Evolutionary conservation across 2,888 invertebrate genomes (phyloP).

Genomic region (Suillia variegata): DNA sequence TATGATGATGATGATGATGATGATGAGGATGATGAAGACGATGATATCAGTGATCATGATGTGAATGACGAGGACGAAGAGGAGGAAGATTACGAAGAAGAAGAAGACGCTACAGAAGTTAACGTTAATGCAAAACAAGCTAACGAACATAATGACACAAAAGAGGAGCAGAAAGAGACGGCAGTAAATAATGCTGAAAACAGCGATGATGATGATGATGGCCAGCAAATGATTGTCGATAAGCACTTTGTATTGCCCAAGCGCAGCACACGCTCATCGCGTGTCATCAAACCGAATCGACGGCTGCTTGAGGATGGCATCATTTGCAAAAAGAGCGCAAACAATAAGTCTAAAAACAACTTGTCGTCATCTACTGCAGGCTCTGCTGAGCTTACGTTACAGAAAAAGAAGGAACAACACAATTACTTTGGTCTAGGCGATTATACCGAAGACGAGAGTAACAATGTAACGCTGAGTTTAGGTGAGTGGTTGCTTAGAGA

Average conservation of each 20-base stretch:
- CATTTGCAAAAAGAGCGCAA: constrained; percentile 42
- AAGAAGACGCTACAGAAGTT: background rate
- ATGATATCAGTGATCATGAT: background rate
- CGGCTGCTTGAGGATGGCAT: constrained; percentile 76
- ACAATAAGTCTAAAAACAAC: constrained; percentile 4
- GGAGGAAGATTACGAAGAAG: background rate
- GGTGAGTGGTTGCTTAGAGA: background rate
- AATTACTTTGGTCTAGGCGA: constrained; percentile 49
- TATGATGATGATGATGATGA: constrained; percentile 34
- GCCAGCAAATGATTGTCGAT: constrained; percentile 47
- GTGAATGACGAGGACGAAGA: constrained; percentile 5
- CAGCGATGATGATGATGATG: constrained; percentile 32
- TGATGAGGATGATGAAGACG: constrained; percentile 20
- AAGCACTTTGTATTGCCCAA: constrained; percentile 75
- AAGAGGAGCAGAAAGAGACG: background rate
- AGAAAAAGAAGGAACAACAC: constrained; percentile 33
- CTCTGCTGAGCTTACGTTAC: constrained; percentile 1
- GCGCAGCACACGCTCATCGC: constrained; percentile 82
- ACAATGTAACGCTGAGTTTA: background rate
- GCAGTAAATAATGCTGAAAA: constrained; percentile 2
- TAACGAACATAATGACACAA: background rate
- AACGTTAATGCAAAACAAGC: background rate
- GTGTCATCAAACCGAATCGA: constrained; percentile 88
- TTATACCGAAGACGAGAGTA: constrained; percentile 25
- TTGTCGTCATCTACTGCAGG: background rate